Conservation (phyloP, 2,888 invertebrate species). For the Callimorpha dominula region DNA sequence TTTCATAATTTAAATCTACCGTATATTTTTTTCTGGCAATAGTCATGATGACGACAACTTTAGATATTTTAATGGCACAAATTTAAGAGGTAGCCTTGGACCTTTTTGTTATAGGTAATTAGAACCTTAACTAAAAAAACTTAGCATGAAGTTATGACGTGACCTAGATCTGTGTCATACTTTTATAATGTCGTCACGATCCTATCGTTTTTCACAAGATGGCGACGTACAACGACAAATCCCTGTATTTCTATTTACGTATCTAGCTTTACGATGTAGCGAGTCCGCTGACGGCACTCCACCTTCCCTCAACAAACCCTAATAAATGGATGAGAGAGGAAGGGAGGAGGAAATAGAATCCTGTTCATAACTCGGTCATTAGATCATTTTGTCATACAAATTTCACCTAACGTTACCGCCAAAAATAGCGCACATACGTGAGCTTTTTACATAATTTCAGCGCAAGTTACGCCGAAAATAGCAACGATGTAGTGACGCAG, state of each 20-base stretch:
- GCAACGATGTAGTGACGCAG: constrained; percentile 80
- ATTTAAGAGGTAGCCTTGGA: constrained; percentile 1
- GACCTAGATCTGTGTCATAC: constrained; percentile 75
- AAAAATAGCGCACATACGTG: constrained; percentile 84
- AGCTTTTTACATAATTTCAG: constrained; percentile 87
- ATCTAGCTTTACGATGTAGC: constrained; percentile 76
- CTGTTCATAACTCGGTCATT: constrained; percentile 68
- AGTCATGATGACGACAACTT: neutral
- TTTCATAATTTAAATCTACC: constrained; percentile 10
- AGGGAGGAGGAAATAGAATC: constrained; percentile 19
- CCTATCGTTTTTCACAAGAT: constrained; percentile 87
- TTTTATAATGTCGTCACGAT: constrained; percentile 81
- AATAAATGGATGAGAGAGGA: constrained; percentile 46
- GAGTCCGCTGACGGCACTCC: constrained; percentile 58
- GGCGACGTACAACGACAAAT: constrained; percentile 84
- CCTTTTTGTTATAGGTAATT: constrained; percentile 2
- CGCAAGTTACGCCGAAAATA: constrained; percentile 86
- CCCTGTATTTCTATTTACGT: constrained; percentile 87
- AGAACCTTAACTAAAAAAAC: constrained; percentile 16
- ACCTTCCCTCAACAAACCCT: constrained; percentile 38
- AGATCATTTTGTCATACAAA: constrained; percentile 75
- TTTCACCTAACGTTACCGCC: constrained; percentile 81
- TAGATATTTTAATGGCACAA: neutral
- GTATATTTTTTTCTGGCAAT: neutral
- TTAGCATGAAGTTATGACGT: constrained; percentile 47